Conservation (phyloP, 2,797 vertebrate genomes). For the Ctenochaetus hawaiiensis region DNA sequence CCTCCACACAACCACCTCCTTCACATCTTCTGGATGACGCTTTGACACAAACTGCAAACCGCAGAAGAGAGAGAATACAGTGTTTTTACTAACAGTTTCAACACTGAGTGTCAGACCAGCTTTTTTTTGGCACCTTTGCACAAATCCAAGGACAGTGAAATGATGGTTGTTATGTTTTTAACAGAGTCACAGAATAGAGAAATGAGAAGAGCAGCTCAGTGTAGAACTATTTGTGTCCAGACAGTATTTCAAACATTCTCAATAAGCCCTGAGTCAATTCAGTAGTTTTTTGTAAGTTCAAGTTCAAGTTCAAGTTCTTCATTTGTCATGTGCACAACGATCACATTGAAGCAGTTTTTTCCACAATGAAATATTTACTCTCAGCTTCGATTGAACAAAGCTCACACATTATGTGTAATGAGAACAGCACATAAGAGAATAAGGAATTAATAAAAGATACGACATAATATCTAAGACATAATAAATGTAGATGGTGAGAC, state of each 20-base stretch:
- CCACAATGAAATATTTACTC: neutral
- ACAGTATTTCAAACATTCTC: neutral
- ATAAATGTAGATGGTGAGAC: neutral
- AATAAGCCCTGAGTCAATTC: neutral
- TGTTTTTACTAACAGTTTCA: too few relatives aligned
- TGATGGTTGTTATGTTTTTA: too few relatives aligned
- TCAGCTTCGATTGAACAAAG: neutral
- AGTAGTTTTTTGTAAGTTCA: neutral
- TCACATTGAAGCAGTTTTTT: neutral
- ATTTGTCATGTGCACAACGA: neutral
- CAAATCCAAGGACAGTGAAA: neutral
- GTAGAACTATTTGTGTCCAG: neutral
- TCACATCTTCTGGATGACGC: conserved; percentile 89
- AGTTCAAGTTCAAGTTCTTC: neutral
- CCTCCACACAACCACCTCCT: conserved; percentile 92
- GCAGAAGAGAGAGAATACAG: neutral
- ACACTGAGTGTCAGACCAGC: too few relatives aligned
- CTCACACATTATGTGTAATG: neutral
- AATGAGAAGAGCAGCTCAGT: neutral
- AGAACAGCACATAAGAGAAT: neutral
- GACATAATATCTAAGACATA: neutral
- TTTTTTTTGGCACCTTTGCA: neutral
- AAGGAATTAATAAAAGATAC: neutral
- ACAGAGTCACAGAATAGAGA: too few relatives aligned
- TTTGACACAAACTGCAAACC: conserved; percentile 90